Evolutionary conservation across 2,888 invertebrate species (phyloP), one percentile per base, ranked within the genome.

Genomic region (Chesias legatella): DNA sequence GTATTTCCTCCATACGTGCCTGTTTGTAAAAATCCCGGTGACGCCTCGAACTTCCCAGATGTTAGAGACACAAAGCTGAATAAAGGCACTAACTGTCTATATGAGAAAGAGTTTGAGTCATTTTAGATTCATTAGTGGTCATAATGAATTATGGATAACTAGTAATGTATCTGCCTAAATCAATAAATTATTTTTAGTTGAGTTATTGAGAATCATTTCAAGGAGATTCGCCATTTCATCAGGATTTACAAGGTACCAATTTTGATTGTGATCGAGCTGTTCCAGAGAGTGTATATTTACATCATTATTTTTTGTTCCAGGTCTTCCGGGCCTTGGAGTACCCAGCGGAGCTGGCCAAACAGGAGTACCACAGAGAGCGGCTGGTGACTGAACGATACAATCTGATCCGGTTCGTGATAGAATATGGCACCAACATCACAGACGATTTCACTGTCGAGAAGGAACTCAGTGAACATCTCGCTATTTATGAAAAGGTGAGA

Each of bases 311-410:
- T 42, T 66, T 70, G 17, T 68, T n/a, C n/a, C n/a, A 95, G 95
- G 92, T 95, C 41, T 95, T 95, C 67, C 91, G 93, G 27, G 91
- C 92, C 31, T 85, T 95, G 45, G 95, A 95, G 76, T 91, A 93
- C 60, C 94, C 95, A 1, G 93, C 93, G 0, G 95, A 95, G 82
- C 74, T 93, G 60, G 90, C 90, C 6, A 92, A 93, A 54, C 89
- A 94, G 54, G 84, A 89, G 45, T 90, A 88, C 58, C 89, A 93
- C 38, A 86, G 90, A 59, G 83, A 89, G 37, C 88, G 92, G 47
- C 85, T 94, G 1, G 81, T 89, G 35, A 81, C 80, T 3, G 90
- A 91, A 54, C 79, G 93, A 41, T 88, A 88, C 62, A 88, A 86
- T 43, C 83, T 93, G 30, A 88, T 93, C 48, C 79, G 80, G 31